Percentiles rank a stretch among this genome's conserved stretches.
These are phyloP conservation scores for Xenops minutus DNA, from an alignment of 2,797 vertebrate species.

Conservation along the genomic window DNA sequence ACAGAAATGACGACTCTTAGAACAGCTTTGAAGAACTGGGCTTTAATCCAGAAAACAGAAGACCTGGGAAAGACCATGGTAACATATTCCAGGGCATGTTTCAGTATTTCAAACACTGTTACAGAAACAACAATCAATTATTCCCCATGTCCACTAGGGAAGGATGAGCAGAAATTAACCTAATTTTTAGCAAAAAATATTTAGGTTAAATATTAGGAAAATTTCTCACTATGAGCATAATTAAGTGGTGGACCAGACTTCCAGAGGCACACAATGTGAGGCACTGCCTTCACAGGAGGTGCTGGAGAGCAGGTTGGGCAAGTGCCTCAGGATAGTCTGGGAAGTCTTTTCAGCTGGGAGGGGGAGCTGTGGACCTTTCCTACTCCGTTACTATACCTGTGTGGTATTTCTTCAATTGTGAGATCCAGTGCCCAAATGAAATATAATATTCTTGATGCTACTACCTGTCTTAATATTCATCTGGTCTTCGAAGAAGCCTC, in stretches of 20 bases:
- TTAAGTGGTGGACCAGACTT: background rate
- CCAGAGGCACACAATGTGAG: background rate
- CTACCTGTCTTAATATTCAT: background rate
- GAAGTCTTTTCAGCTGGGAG: background rate
- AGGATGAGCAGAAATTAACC: background rate
- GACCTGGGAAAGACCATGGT: background rate
- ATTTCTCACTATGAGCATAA: constrained; percentile 3
- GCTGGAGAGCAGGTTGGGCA: background rate
- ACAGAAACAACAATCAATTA: background rate
- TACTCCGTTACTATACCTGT: background rate
- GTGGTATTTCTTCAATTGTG: background rate
- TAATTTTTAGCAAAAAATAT: constrained; percentile 10
- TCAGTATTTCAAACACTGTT: background rate
- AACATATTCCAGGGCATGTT: background rate
- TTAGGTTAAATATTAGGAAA: constrained; percentile 3
- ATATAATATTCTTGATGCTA: background rate
- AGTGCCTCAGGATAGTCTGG: background rate
- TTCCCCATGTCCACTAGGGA: background rate
- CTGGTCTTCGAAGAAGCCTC: background rate
- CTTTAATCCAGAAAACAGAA: background rate
- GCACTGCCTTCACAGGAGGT: background rate
- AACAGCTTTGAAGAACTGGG: background rate
- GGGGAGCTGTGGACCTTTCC: background rate
- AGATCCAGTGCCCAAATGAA: background rate
- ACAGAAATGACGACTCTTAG: background rate